These are phyloP conservation scores for Labrus mixtus DNA, from an alignment of 2,113 vertebrate species.

Conservation along the genomic window DNA sequence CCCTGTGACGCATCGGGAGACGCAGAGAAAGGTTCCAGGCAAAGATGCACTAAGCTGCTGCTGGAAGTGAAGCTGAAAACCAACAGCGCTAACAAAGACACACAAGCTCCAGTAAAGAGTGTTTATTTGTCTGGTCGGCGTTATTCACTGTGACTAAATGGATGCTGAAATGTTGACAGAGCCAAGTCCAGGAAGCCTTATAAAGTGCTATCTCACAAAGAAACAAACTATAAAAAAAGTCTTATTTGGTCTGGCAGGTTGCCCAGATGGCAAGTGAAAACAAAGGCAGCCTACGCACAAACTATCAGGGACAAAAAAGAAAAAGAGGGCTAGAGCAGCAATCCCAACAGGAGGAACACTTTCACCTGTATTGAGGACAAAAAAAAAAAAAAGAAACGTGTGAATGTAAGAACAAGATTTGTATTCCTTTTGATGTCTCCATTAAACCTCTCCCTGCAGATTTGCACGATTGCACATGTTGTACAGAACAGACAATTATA, in stretches of 20 bases:
- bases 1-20: slow-evolving; percentile 7
- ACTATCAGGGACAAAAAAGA: slow-evolving; percentile 54
- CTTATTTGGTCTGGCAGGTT: slow-evolving; percentile 74
- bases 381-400: slow-evolving; percentile 13
- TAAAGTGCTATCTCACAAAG: slow-evolving; percentile 67
- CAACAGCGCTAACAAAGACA: slow-evolving; percentile 24
- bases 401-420: background rate
- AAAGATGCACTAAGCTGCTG: slow-evolving; percentile 14
- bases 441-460: slow-evolving; percentile 5
- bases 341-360: slow-evolving; percentile 66
- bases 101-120: slow-evolving; percentile 51
- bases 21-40: slow-evolving; percentile 12
- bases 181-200: slow-evolving; percentile 36
- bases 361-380: slow-evolving; percentile 74
- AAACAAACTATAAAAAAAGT: slow-evolving; percentile 70
- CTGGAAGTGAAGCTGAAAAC: slow-evolving; percentile 7
- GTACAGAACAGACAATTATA: slow-evolving; percentile 14
- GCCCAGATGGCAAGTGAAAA: slow-evolving; percentile 78
- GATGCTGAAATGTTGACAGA: slow-evolving; percentile 74
- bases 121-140: slow-evolving; percentile 56
- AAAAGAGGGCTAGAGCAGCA: slow-evolving; percentile 69
- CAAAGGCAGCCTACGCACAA: slow-evolving; percentile 72
- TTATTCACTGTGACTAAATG: slow-evolving; percentile 63
- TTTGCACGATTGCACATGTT: slow-evolving; percentile 13
- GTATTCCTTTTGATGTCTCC: slow-evolving; percentile 21